phyloP scores from a whole-genome alignment of 2,888 invertebrate species.

The Psylliodes chrysocephalus region DNA sequence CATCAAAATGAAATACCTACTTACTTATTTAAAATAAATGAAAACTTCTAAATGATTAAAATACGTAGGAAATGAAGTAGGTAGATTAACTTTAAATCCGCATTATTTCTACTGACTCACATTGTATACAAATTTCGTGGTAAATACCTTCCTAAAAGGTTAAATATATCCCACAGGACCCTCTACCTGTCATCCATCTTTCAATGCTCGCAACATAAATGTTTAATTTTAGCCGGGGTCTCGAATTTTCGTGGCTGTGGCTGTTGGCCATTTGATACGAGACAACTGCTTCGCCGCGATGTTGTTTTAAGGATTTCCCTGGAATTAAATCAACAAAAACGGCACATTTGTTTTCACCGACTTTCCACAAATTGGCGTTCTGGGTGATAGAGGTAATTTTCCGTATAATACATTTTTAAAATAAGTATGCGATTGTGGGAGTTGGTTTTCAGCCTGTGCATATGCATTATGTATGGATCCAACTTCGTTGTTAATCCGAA shows the following conservation, averaged over 20 bases:
- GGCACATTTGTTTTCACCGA: background rate
- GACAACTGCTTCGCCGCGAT: conserved; percentile 41
- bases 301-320: conserved; percentile 56
- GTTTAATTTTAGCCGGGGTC: conserved; percentile 49
- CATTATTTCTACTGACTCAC: background rate
- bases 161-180: conserved; percentile 28
- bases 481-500: too few species aligned
- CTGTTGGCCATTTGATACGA: conserved; percentile 46
- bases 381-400: background rate
- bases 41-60: too few species aligned
- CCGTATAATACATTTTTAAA: too few species aligned
- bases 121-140: background rate
- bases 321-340: conserved; percentile 41
- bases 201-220: conserved; percentile 39
- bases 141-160: background rate
- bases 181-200: conserved; percentile 49
- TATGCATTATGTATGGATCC: too few species aligned
- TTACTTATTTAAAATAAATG: too few species aligned
- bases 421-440: too few species aligned
- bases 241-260: conserved; percentile 43
- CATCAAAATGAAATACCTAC: too few species aligned
- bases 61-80: too few species aligned
- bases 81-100: too few species aligned
- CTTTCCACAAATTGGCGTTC: background rate
- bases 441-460: too few species aligned